Percentiles rank a stretch among this genome's conserved stretches.
Evolutionary conservation across 2,113 vertebrate species (phyloP).

Genomic region (Phainopepla nitens): DNA sequence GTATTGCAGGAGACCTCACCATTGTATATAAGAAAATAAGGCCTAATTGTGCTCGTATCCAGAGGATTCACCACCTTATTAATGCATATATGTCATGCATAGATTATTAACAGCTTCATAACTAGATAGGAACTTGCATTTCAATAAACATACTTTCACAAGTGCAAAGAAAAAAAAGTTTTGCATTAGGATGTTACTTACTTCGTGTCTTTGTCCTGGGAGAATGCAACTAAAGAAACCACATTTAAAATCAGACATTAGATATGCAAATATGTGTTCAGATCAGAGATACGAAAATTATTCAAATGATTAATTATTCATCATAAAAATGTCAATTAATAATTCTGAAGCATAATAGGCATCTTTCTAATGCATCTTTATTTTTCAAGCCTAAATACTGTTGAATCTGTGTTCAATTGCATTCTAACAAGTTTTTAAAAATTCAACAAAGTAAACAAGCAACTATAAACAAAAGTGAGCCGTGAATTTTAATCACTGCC

Average conservation of each 20-base stretch:
- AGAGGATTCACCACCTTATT: neutral
- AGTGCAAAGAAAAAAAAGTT: slow-evolving; percentile 56
- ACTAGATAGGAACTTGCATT: slow-evolving; percentile 35
- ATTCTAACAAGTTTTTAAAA: slow-evolving; percentile 75
- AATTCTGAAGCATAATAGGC: slow-evolving; percentile 88
- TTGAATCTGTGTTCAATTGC: slow-evolving; percentile 75
- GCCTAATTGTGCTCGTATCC: neutral
- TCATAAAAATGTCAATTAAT: slow-evolving; percentile 95
- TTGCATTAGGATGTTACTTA: slow-evolving; percentile 73
- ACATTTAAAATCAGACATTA: slow-evolving; percentile 87
- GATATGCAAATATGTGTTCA: slow-evolving; percentile 96
- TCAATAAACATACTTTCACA: slow-evolving; percentile 61
- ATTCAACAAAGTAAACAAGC: slow-evolving; percentile 75
- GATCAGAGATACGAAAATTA: slow-evolving; percentile 96
- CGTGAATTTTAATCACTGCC: slow-evolving; percentile 58
- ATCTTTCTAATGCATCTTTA: slow-evolving; percentile 79
- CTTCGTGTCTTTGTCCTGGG: slow-evolving; percentile 81
- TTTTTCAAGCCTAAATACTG: slow-evolving; percentile 77
- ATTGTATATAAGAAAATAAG: neutral
- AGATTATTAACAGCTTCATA: slow-evolving; percentile 63
- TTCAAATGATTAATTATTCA: slow-evolving; percentile 99
- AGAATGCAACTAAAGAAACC: slow-evolving; percentile 79
- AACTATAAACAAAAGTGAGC: slow-evolving; percentile 67
- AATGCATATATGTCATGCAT: slow-evolving; percentile 39
- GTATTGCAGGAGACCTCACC: neutral